A percentile compares a stretch with the other conserved stretches of the same genome.
Evolutionary conservation across 1,140 invertebrate genomes (phyloP).

Genomic region (Euura saliciscinereae): DNA sequence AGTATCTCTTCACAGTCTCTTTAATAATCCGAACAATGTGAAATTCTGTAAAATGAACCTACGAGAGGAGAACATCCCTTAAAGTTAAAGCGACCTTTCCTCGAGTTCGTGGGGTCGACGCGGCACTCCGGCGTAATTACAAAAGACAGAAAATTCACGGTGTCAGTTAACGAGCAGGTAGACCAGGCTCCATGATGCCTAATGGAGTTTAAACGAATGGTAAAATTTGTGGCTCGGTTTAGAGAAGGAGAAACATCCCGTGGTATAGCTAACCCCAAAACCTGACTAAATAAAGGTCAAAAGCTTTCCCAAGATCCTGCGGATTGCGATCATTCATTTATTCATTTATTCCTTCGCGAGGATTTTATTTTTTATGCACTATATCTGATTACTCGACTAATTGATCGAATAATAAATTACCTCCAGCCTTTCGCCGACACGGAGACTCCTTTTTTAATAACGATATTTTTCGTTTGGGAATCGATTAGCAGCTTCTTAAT

Average conservation of each 20-base stretch:
- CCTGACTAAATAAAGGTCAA: background rate
- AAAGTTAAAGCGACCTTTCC: background rate
- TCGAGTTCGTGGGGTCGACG: background rate
- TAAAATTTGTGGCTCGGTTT: background rate
- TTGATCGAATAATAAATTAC: background rate
- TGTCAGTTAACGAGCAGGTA: background rate
- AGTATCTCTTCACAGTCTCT: background rate
- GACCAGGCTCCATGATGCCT: background rate
- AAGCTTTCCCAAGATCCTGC: background rate
- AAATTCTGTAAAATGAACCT: background rate
- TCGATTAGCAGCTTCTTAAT: no score
- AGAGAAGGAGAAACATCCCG: background rate
- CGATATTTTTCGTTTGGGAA: no score
- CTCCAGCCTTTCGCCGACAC: background rate
- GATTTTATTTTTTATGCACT: background rate
- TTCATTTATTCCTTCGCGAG: background rate
- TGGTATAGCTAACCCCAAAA: background rate
- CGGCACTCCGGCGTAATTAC: background rate
- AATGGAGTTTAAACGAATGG: background rate
- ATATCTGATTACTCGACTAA: no score
- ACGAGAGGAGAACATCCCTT: background rate
- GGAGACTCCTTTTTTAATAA: no score
- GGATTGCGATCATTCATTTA: background rate
- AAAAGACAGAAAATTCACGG: background rate
- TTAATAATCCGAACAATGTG: background rate